Evolutionary conservation across 23 tunicate species (phyloP).

Genomic region (Phallusia fumigata): DNA sequence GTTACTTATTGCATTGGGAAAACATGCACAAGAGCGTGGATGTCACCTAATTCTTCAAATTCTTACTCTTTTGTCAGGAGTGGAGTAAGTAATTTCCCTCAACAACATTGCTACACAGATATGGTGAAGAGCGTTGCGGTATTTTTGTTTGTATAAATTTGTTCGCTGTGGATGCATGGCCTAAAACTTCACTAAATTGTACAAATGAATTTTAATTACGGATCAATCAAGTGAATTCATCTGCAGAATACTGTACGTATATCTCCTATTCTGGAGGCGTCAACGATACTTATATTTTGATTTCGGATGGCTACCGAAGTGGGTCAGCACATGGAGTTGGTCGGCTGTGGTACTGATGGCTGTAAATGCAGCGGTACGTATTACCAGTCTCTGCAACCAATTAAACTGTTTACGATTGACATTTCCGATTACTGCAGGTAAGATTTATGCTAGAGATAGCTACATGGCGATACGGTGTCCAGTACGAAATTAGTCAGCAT

Average conservation of each 20-base stretch:
- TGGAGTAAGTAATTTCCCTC: neutral
- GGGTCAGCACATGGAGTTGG: neutral
- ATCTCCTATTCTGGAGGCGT: neutral
- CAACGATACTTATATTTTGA: slow-evolving; percentile 2
- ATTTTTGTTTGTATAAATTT: too few species aligned
- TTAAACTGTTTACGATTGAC: neutral
- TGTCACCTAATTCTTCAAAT: neutral
- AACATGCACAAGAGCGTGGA: neutral
- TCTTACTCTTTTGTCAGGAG: neutral
- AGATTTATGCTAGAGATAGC: neutral
- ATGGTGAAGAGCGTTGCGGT: too few species aligned
- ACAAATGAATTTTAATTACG: too few species aligned
- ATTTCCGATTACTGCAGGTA: neutral
- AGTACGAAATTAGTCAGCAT: neutral
- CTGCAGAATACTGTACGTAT: neutral
- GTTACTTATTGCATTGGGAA: neutral
- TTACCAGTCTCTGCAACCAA: neutral
- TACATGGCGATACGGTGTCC: neutral
- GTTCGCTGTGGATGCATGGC: too few species aligned
- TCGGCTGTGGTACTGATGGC: neutral
- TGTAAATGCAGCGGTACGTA: neutral
- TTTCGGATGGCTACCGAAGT: neutral
- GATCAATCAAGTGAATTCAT: neutral
- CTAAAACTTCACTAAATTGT: too few species aligned
- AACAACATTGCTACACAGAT: neutral